Evolutionary conservation across 2,888 invertebrate species (phyloP).

Genomic region (Cylindroiulus punctatus): DNA sequence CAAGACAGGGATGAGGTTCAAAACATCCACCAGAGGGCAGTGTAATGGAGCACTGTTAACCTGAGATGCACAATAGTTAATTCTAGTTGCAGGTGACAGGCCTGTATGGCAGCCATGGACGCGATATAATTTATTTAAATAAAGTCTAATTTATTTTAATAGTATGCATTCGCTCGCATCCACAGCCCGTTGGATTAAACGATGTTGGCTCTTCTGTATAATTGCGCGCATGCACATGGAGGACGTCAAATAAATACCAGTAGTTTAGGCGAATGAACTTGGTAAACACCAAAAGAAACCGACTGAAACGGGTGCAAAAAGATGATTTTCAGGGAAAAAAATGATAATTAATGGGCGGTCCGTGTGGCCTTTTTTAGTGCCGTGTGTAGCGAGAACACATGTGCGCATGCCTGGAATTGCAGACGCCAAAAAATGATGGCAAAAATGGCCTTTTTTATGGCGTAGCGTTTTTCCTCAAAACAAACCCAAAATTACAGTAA

Average conservation of each 20-base stretch:
- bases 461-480: neutral
- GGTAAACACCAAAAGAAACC: slow-evolving; percentile 41
- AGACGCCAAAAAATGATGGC: neutral
- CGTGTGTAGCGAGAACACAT: neutral
- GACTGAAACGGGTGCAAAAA: slow-evolving; percentile 3
- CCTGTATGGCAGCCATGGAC: neutral
- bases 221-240: slow-evolving; percentile 2
- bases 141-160: slow-evolving; percentile 25
- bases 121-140: slow-evolving; percentile 37
- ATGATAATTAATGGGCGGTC: slow-evolving; percentile 39
- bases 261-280: slow-evolving; percentile 45
- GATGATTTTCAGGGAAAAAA: neutral
- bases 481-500: slow-evolving; percentile 26
- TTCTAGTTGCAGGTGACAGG: neutral
- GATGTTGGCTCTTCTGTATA: slow-evolving; percentile 45
- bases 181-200: slow-evolving; percentile 27
- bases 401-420: slow-evolving; percentile 4
- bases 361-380: neutral
- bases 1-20: no score
- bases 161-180: neutral
- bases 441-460: neutral
- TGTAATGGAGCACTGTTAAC: no score
- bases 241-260: slow-evolving; percentile 42
- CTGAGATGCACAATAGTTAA: neutral
- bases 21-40: no score